Conservation (phyloP, 2,888 invertebrate genomes). For the Agrochola litura region DNA sequence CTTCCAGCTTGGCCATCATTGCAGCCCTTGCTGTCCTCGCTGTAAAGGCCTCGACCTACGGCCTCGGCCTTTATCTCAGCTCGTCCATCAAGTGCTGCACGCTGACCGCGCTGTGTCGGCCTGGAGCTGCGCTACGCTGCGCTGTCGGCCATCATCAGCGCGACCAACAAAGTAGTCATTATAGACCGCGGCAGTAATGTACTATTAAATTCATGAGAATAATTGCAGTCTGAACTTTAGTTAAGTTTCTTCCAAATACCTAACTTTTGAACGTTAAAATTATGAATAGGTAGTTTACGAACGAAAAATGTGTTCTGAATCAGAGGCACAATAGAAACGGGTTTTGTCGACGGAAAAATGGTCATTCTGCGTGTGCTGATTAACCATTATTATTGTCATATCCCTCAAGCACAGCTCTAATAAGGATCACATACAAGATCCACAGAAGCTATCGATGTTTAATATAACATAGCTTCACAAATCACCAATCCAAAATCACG, state of each 20-base stretch:
- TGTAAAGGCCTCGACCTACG: too few relatives aligned
- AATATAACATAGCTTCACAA: constrained; percentile 36
- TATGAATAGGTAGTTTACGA: background rate
- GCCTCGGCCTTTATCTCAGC: too few relatives aligned
- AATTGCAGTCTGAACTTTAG: background rate
- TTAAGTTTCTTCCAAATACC: background rate
- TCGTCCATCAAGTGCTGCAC: too few relatives aligned
- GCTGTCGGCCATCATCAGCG: too few relatives aligned
- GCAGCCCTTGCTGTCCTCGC: too few relatives aligned
- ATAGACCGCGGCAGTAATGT: too few relatives aligned
- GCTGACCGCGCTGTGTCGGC: too few relatives aligned
- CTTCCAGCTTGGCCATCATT: too few relatives aligned
- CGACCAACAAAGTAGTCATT: too few relatives aligned
- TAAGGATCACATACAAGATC: background rate
- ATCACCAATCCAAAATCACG: constrained; percentile 73
- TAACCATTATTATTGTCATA: background rate
- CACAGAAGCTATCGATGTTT: background rate
- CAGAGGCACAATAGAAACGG: background rate
- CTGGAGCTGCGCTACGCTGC: too few relatives aligned
- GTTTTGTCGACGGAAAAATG: too few relatives aligned
- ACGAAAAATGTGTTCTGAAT: background rate
- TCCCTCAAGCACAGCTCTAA: too few relatives aligned
- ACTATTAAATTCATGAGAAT: background rate
- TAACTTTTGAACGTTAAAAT: background rate
- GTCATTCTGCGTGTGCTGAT: background rate